These are phyloP conservation scores for Dolichallabes microphthalmus DNA, from an alignment of 2,113 vertebrate genomes.

Conservation along the genomic window DNA sequence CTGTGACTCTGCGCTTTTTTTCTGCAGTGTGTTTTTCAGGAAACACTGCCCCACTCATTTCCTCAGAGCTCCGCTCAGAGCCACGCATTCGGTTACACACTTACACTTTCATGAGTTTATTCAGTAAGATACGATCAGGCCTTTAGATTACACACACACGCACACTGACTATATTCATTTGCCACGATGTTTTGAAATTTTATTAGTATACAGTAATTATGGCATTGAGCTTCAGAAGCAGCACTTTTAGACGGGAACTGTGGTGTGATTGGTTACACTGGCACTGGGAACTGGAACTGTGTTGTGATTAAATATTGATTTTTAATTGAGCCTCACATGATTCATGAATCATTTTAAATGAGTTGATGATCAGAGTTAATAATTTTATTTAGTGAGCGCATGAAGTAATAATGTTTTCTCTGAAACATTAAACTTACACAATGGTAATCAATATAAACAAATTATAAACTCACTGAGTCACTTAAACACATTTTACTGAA, in stretches of 20 bases:
- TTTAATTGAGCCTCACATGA: not conserved
- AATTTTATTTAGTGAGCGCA: not conserved
- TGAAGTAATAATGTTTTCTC: not conserved
- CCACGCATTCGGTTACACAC: constrained; percentile 14
- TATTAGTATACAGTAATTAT: not conserved
- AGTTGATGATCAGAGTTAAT: not conserved
- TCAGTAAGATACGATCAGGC: not conserved
- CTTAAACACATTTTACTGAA: not conserved
- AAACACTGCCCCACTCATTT: constrained; percentile 21
- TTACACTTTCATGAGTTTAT: not conserved
- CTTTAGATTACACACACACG: not conserved
- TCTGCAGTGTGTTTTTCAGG: constrained; percentile 20
- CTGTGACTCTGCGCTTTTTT: not conserved
- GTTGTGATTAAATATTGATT: not conserved
- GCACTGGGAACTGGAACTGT: not conserved
- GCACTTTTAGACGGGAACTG: not conserved
- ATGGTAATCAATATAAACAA: not conserved
- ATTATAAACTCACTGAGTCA: not conserved
- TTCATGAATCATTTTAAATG: not conserved
- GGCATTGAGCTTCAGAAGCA: not conserved
- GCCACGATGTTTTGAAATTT: no score
- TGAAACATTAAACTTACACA: not conserved
- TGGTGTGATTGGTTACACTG: not conserved
- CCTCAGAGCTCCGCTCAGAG: constrained; percentile 16
- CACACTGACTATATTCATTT: not conserved